phyloP scores from a whole-genome alignment of 2,888 invertebrate species.

The Napeogenes sylphis region DNA sequence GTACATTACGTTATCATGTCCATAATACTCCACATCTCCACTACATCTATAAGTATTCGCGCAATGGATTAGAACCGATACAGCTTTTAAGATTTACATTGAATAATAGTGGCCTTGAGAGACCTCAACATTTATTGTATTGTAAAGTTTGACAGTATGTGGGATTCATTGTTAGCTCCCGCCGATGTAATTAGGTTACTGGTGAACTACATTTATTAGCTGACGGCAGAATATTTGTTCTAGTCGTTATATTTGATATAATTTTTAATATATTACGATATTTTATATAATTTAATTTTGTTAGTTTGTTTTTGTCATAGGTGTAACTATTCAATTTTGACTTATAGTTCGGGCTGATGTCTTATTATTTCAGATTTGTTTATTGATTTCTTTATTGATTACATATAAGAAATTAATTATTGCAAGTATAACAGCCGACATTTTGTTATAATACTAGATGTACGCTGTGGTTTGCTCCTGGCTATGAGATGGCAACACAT shows the following conservation, averaged over 20 bases:
- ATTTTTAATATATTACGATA: not conserved
- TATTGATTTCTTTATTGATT: no score
- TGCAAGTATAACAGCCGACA: no score
- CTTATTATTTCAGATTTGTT: no score
- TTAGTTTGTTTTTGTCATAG: not conserved
- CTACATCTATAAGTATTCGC: constrained; percentile 37
- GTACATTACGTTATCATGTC: constrained; percentile 26
- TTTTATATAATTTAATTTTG: not conserved
- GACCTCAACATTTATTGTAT: constrained; percentile 23
- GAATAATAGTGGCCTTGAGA: constrained; percentile 29
- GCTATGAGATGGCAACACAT: constrained; percentile 4
- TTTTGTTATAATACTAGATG: no score
- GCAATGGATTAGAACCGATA: constrained; percentile 34
- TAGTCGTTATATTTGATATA: not conserved
- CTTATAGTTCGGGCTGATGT: not conserved
- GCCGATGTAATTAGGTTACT: constrained; percentile 8
- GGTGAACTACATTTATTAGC: constrained; percentile 1
- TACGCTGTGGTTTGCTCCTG: not conserved
- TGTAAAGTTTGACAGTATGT: constrained; percentile 27
- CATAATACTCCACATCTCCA: constrained; percentile 32
- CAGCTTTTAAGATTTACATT: constrained; percentile 31
- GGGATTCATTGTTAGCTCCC: constrained; percentile 29
- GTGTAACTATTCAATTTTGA: not conserved
- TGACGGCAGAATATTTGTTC: constrained; percentile 1
- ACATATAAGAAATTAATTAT: no score